Conservation (phyloP, 2,797 vertebrate species). For the Aldrovandia affinis region DNA sequence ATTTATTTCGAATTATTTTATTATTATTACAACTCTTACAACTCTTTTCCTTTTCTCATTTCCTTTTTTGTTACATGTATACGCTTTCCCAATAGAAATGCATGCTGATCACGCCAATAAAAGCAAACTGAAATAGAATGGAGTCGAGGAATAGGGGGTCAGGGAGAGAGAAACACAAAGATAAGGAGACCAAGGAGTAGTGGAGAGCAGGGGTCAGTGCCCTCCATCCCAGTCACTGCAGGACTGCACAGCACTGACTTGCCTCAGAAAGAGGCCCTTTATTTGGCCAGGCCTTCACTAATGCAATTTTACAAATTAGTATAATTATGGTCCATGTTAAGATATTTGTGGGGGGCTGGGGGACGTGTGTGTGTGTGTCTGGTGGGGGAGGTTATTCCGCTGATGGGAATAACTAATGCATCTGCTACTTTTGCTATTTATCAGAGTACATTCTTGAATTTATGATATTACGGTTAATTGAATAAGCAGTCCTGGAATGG, state of each 20-base stretch:
- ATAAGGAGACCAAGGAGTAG: constrained; percentile 35
- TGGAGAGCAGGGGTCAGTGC: constrained; percentile 53
- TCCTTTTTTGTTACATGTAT: neutral
- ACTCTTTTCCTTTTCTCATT: neutral
- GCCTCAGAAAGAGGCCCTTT: constrained; percentile 78
- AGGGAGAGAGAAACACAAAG: constrained; percentile 49
- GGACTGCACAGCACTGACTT: constrained; percentile 54
- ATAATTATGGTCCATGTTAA: constrained; percentile 77
- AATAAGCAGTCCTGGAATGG: constrained; percentile 73
- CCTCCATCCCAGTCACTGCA: constrained; percentile 18
- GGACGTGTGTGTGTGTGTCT: constrained; percentile 41
- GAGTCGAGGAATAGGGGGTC: neutral
- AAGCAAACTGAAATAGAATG: neutral
- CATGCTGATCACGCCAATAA: neutral
- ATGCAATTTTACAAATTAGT: constrained; percentile 85
- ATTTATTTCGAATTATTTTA: neutral
- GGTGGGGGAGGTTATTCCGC: constrained; percentile 71
- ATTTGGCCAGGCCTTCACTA: constrained; percentile 74
- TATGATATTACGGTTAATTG: constrained; percentile 76
- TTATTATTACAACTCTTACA: neutral
- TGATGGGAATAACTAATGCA: constrained; percentile 77
- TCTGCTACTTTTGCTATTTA: constrained; percentile 71
- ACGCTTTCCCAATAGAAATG: neutral
- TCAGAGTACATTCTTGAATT: constrained; percentile 74
- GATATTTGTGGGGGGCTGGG: constrained; percentile 42